Conservation (phyloP, 2,113 vertebrate genomes). For the Gambusia holbrooki region DNA sequence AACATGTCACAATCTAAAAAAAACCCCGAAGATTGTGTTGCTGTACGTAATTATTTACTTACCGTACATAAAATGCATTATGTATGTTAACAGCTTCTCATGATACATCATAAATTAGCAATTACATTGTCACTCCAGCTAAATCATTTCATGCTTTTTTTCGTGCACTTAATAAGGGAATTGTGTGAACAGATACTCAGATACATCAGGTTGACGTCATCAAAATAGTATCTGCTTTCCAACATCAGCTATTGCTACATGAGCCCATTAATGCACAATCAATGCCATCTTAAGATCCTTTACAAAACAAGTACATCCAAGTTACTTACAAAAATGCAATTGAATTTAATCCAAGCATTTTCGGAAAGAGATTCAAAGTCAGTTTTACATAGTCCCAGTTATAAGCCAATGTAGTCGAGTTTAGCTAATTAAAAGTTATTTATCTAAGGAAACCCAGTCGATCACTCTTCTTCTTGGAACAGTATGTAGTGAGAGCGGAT, state of each 20-base stretch:
- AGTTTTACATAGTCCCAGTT: background rate
- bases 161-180: background rate
- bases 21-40: background rate
- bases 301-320: background rate
- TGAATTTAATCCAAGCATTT: background rate
- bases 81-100: background rate
- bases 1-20: background rate
- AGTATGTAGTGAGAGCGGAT: background rate
- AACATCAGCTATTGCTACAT: background rate
- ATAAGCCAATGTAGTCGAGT: background rate
- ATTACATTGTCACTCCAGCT: background rate
- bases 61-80: background rate
- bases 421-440: background rate
- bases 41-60: background rate
- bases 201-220: background rate
- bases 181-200: background rate
- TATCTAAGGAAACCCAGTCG: background rate
- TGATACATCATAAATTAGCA: background rate
- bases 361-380: background rate
- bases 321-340: background rate
- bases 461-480: background rate
- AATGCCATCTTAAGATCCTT: background rate
- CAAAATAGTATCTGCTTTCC: background rate
- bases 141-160: background rate
- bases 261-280: background rate